A percentile compares a stretch with the other conserved stretches of the same genome.
Conservation (phyloP, 2,797 vertebrate species). For the Pseudochirops cupreus region DNA sequence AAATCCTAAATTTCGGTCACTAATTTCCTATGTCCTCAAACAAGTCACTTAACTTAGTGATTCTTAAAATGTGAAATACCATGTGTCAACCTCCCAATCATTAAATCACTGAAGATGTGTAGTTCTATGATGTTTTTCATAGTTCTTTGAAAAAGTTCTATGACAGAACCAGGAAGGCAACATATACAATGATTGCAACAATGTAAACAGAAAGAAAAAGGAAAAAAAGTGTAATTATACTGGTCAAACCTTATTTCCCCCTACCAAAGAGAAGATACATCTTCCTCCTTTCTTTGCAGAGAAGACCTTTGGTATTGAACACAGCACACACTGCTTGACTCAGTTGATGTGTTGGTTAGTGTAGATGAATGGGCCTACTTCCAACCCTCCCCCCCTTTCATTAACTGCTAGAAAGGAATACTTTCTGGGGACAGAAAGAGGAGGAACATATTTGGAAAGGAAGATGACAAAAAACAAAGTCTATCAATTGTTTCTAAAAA, state of each 20-base stretch:
- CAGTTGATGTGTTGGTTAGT: neutral
- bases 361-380: neutral
- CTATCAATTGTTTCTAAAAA: neutral
- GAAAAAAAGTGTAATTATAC: neutral
- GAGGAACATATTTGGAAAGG: neutral
- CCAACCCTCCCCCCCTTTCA: neutral
- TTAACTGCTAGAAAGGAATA: neutral
- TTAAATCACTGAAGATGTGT: neutral
- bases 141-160: neutral
- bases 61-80: neutral
- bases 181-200: neutral
- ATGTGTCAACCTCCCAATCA: neutral
- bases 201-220: neutral
- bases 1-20: neutral
- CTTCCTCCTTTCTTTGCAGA: neutral
- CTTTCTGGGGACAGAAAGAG: neutral
- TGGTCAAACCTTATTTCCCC: neutral
- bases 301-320: neutral
- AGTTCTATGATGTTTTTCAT: neutral
- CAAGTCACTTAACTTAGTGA: neutral
- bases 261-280: neutral
- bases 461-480: neutral
- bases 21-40: neutral
- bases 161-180: neutral
- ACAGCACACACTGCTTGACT: neutral